Evolutionary conservation across 2,888 invertebrate genomes (phyloP), one percentile per base, ranked within the genome.

Genomic region (Yponomeuta evonymella): DNA sequence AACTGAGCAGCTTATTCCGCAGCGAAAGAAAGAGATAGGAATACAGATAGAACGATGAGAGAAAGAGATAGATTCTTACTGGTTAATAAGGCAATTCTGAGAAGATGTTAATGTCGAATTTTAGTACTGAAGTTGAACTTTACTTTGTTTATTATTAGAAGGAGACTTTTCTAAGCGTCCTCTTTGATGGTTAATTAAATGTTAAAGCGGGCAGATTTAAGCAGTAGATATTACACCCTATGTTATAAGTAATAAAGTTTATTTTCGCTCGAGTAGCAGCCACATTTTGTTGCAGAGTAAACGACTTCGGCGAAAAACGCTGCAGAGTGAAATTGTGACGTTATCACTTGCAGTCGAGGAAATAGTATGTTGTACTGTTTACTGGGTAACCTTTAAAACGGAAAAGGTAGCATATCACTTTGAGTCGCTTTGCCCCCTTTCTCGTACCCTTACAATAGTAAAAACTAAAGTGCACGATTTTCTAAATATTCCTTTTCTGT

Each of bases 121-220:
- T 58, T 15, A 58, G 15, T 58, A 58, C 51, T 58, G 15, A 58
- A 58, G 51, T 15, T 58, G 12, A 58, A 58, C 15, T 58, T 51
- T 15, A 51, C 51, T 51, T 15, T 58, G 51, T 58, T 58, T 58
- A 15, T 15, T 58, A 15, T 58, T 15, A 58, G 51, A 58, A 15
- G 51, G 51, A 58, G 51, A 58, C 51, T 58, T 58, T 58, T 58
- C 15, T 58, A 58, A 15, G 51, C 51, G 15, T 58, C 51, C 51
- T 58, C 51, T 58, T 58, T 58, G 51, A 58, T 58, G 51, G 51
- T 58, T 58, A 58, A 58, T 58, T 58, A 58, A 58, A 58, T 58
- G 51, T 58, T 58, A 58, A 58, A 12, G 51, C 51, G 15, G 51
- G 4, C 23, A 58, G 15, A 5, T 58, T 58, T 10, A 5, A 58